These are phyloP conservation scores for Sebastes minor DNA, from an alignment of 2,797 vertebrate genomes.

Conservation along the genomic window DNA sequence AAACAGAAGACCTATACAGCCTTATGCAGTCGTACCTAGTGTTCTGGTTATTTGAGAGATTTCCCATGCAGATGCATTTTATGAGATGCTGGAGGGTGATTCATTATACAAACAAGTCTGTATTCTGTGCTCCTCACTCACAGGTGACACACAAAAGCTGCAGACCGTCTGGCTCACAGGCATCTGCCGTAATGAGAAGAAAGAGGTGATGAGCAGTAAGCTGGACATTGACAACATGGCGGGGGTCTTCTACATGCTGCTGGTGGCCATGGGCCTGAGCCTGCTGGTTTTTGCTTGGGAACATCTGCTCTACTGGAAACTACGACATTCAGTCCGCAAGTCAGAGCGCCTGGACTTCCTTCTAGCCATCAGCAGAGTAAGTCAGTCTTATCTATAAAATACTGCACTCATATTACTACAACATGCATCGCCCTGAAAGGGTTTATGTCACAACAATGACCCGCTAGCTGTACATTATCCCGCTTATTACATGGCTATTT, in stretches of 20 bases:
- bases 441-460: too few relatives aligned
- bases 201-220: slow-evolving; percentile 98
- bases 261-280: slow-evolving; percentile 97
- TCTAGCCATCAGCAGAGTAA: slow-evolving; percentile 95
- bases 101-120: slow-evolving; percentile 17
- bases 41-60: background rate
- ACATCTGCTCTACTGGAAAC: slow-evolving; percentile 96
- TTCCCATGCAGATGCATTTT: background rate
- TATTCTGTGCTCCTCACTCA: background rate
- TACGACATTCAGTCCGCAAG: slow-evolving; percentile 89
- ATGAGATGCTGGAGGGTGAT: background rate
- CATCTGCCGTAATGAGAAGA: slow-evolving; percentile 99
- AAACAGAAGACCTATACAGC: background rate
- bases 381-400: background rate
- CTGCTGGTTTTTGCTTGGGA: slow-evolving; percentile 97
- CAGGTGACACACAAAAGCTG: slow-evolving; percentile 96
- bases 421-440: too few relatives aligned
- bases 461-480: too few relatives aligned
- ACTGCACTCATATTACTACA: too few relatives aligned
- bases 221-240: slow-evolving; percentile 99
- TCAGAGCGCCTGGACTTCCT: slow-evolving; percentile 90
- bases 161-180: slow-evolving; percentile 98
- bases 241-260: slow-evolving; percentile 97
- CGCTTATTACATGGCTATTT: too few relatives aligned
- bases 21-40: background rate